Conservation (phyloP, 2,888 invertebrate genomes). For the Chrysomela aeneicollis region DNA sequence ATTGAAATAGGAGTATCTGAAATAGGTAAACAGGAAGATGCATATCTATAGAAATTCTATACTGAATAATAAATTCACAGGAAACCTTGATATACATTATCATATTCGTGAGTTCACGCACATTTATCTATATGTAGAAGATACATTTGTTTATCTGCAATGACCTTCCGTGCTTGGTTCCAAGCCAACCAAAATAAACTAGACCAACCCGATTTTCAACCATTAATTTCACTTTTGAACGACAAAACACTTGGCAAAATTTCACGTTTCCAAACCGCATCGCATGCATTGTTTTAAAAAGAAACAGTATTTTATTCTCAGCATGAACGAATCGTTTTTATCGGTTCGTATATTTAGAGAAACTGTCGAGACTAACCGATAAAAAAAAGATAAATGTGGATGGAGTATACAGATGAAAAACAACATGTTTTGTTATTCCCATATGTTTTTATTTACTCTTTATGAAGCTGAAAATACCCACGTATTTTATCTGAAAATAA, state of each 20-base stretch:
- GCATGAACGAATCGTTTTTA: neutral
- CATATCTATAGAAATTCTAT: neutral
- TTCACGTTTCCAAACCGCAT: neutral
- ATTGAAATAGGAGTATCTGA: neutral
- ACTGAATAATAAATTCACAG: neutral
- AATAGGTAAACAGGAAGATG: neutral
- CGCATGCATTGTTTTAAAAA: neutral
- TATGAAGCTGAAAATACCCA: too few species aligned
- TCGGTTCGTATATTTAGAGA: neutral
- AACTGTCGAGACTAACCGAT: neutral
- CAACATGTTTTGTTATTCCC: too few species aligned
- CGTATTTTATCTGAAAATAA: too few species aligned
- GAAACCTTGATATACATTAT: neutral
- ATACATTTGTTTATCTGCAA: neutral
- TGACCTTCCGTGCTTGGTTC: neutral
- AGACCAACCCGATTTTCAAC: slow-evolving; percentile 4
- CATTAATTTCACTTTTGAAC: neutral
- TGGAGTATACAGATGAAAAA: too few species aligned
- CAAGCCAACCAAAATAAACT: neutral
- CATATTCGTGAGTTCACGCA: neutral
- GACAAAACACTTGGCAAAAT: neutral
- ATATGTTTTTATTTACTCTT: too few species aligned
- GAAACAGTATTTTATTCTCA: neutral
- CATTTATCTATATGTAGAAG: neutral
- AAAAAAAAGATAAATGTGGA: too few species aligned